phyloP scores from a whole-genome alignment of 2,888 invertebrate genomes.

The Gymnoscelis rufifasciata region DNA sequence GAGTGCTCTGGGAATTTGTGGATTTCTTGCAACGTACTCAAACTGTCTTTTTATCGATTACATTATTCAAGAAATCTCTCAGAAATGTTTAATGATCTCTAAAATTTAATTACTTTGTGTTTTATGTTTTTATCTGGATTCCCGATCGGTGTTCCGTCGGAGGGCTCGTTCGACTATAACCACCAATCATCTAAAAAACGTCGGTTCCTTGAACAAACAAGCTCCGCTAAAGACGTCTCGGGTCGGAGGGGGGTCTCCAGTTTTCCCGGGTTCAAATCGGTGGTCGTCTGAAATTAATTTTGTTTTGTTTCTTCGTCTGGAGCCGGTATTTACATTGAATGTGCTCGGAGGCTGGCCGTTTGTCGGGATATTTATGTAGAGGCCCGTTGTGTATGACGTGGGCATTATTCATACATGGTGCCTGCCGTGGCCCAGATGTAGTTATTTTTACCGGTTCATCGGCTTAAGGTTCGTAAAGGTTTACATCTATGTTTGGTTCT shows the following conservation, averaged over 20 bases:
- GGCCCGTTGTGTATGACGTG: slow-evolving; percentile 71
- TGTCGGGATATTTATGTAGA: slow-evolving; percentile 74
- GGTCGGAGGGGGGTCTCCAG: slow-evolving; percentile 71
- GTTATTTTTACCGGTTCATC: slow-evolving; percentile 73
- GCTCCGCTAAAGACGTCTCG: slow-evolving; percentile 59
- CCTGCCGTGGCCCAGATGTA: slow-evolving; percentile 61
- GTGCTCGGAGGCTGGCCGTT: slow-evolving; percentile 71
- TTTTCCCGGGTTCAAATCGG: slow-evolving; percentile 60
- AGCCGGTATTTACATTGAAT: slow-evolving; percentile 77
- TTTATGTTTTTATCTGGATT: slow-evolving; percentile 48
- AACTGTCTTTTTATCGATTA: slow-evolving; percentile 22
- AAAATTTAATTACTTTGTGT: slow-evolving; percentile 27
- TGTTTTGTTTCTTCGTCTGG: slow-evolving; percentile 76
- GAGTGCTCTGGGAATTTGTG: slow-evolving; percentile 30
- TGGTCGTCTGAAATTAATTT: slow-evolving; percentile 76
- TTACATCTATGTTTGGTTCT: slow-evolving; percentile 21
- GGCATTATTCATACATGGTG: slow-evolving; percentile 74
- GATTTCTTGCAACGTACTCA: slow-evolving; percentile 15
- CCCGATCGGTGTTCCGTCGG: slow-evolving; percentile 52
- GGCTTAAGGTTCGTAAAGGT: slow-evolving; percentile 48
- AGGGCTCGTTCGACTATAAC: slow-evolving; percentile 42
- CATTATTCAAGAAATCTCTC: slow-evolving; percentile 23
- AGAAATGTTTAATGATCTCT: slow-evolving; percentile 25
- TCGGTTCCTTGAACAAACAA: slow-evolving; percentile 55
- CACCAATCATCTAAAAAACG: slow-evolving; percentile 61